These are phyloP conservation scores for Aphaenogaster ashmeadi DNA, from an alignment of 1,140 invertebrate genomes.

Conservation along the genomic window DNA sequence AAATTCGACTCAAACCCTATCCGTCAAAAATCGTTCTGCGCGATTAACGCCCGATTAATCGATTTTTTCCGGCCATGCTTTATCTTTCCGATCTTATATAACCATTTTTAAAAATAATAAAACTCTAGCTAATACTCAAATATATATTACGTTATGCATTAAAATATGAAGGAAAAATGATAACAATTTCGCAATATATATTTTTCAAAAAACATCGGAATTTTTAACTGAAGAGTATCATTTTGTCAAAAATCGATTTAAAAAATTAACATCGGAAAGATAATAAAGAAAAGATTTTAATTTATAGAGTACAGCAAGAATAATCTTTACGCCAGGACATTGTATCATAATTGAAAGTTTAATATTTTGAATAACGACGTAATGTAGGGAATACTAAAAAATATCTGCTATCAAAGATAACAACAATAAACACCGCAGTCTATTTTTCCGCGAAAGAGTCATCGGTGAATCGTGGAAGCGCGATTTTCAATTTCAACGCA, in stretches of 20 bases:
- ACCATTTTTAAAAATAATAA: not conserved
- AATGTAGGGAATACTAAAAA: not conserved
- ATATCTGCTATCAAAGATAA: not conserved
- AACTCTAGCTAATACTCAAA: not conserved
- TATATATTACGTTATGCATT: not conserved
- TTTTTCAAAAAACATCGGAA: not conserved
- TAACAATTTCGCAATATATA: not conserved
- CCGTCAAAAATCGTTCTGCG: slow-evolving; percentile 7
- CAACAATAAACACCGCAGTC: not conserved
- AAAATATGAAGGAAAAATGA: not conserved
- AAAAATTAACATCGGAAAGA: not conserved
- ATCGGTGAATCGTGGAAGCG: not conserved
- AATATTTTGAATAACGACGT: not conserved
- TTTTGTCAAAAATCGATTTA: not conserved
- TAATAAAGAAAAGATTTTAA: not conserved
- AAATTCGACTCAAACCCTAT: slow-evolving; percentile 34
- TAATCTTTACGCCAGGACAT: not conserved
- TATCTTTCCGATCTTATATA: not conserved
- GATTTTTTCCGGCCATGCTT: slow-evolving; percentile 1
- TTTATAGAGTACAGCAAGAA: not conserved
- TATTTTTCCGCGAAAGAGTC: not conserved
- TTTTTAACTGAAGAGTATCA: not conserved
- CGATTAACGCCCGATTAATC: slow-evolving; percentile 22
- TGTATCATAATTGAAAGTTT: not conserved
- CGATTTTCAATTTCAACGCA: slow-evolving; percentile 57